Evolutionary conservation across 2,113 vertebrate genomes (phyloP).

Genomic region (Opisthocomus hoazin): DNA sequence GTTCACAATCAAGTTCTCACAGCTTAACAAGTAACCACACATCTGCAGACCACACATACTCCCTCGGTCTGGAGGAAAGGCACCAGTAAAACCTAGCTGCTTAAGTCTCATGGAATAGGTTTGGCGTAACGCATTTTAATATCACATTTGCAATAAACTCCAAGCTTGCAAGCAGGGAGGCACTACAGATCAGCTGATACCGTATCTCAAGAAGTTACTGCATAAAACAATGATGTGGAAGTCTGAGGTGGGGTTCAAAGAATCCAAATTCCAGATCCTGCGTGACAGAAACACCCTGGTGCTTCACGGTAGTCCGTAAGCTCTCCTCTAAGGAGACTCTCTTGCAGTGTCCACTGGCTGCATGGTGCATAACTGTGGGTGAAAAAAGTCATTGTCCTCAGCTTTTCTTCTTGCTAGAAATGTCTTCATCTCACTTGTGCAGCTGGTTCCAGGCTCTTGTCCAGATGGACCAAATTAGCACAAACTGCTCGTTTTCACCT

Average conservation of each 20-base stretch:
- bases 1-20: not conserved
- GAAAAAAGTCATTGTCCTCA: not conserved
- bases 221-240: rapidly evolving
- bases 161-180: not conserved
- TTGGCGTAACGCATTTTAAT: not conserved
- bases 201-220: not conserved
- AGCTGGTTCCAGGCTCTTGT: not conserved
- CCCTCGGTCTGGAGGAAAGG: not conserved
- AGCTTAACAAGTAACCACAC: not conserved
- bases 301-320: not conserved
- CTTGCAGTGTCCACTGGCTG: not conserved
- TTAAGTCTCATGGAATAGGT: not conserved
- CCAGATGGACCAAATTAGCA: not conserved
- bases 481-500: not conserved
- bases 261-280: not conserved
- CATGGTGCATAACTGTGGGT: rapidly evolving
- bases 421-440: rapidly evolving
- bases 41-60: not conserved
- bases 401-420: not conserved
- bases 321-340: not conserved
- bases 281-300: not conserved
- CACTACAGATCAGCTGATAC: not conserved
- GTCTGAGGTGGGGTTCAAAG: not conserved
- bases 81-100: not conserved
- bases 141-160: not conserved